Percentiles rank a stretch among this genome's conserved stretches.
phyloP scores from a whole-genome alignment of 2,888 invertebrate genomes.

The Andrena minutula region DNA sequence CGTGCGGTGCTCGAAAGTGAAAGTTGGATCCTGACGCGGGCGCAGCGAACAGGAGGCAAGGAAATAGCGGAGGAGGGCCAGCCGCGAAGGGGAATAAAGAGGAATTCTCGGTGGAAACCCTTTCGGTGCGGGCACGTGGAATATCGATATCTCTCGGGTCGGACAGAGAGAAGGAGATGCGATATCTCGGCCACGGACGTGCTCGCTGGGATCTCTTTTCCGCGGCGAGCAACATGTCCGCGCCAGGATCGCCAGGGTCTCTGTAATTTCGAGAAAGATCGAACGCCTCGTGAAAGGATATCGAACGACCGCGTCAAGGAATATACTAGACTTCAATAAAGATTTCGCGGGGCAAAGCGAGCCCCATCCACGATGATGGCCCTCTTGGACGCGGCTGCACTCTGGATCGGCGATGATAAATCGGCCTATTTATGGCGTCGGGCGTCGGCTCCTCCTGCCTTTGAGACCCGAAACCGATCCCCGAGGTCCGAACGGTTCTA shows the following conservation, averaged over 20 bases:
- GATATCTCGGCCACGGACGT: neutral
- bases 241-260: conserved; percentile 2
- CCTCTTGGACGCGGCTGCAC: conserved; percentile 4
- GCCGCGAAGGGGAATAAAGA: neutral
- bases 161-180: neutral
- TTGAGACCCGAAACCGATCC: neutral
- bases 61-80: neutral
- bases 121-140: conserved; percentile 21
- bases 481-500: neutral
- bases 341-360: conserved; percentile 37
- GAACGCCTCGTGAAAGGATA: conserved; percentile 44
- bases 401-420: conserved; percentile 25
- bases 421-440: conserved; percentile 18
- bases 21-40: conserved; percentile 22
- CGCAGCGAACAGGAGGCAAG: neutral
- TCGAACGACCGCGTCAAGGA: conserved; percentile 19
- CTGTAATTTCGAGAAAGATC: conserved; percentile 33
- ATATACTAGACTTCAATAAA: conserved; percentile 45
- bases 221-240: neutral
- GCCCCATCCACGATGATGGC: neutral
- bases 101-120: conserved; percentile 14
- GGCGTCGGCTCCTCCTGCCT: neutral
- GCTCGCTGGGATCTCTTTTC: neutral
- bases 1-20: conserved; percentile 39
- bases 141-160: conserved; percentile 12